Evolutionary conservation across 2,113 vertebrate species (phyloP), one percentile per base, ranked within the genome.

Genomic region (Bungarus multicinctus): DNA sequence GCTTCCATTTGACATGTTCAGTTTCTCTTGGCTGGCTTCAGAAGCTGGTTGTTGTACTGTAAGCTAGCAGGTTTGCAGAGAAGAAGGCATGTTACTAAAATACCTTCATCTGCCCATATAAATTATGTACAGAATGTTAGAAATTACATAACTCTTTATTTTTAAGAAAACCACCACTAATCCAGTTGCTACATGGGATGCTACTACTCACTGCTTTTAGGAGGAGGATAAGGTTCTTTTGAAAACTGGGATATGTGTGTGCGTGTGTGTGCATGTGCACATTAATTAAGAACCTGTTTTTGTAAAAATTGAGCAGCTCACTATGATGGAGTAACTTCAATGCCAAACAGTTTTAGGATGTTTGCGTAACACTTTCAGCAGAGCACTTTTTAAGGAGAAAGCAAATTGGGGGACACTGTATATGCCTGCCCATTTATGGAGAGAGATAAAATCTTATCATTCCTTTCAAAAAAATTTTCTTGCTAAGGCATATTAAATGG

Each of bases 1-100:
- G 96, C 96, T 97, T 90, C 93, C 90, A 95, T 96, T 91, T 96
- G 95, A 95, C 91, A 92, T 96, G 93, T 88, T 97, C 94, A 94
- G 93, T 96, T 95, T 96, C 94, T n/a, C 92, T 95, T 91, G 23
- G 96, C 95, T 91, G 95, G 95, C 96, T 97, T 93, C 93, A 96
- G 91, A 90, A 94, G 43, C 52, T 94, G 43, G 91, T 8, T 89
- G 60, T 94, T 94, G 92, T 96, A 97, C 95, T 92, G 96, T 90
- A 96, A 95, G 90, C 93, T 90, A 92, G 92, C 91, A 93, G 95
- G 91, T 97, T 96, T 95, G 86, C 25, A 55, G 81, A 97, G 96
- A 91, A 93, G 89, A 95, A 94, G 93, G 55, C 95, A 94, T 0
- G 12, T 95, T 94, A 96, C 89, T 92, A 90, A 96, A 97, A 93